Percentiles rank a stretch among this genome's conserved stretches.
phyloP scores from a whole-genome alignment of 2,113 vertebrate genomes.

The Hydrolagus affinis region DNA sequence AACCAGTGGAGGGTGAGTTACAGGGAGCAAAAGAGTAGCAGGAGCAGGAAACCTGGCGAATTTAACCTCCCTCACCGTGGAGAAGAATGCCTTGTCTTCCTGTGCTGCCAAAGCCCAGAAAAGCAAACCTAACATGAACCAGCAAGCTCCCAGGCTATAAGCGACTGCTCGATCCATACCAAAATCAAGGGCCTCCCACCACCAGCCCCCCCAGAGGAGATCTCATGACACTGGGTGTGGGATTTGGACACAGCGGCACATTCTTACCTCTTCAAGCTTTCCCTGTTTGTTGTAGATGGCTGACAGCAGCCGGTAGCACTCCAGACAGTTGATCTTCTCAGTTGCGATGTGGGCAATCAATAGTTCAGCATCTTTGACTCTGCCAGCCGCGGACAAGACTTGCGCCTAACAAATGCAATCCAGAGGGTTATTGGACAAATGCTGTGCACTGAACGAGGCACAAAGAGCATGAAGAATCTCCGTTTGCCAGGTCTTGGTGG shows the following conservation, averaged over 20 bases:
- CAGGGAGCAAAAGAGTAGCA: not conserved
- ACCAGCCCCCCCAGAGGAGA: not conserved
- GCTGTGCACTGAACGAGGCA: too few relatives aligned
- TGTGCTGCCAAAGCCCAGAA: not conserved
- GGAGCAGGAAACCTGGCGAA: not conserved
- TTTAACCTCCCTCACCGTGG: not conserved
- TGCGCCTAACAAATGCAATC: slow-evolving; percentile 63
- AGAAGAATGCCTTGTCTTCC: not conserved
- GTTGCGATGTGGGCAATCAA: slow-evolving; percentile 69
- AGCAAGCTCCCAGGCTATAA: too few relatives aligned
- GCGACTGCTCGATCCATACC: not conserved
- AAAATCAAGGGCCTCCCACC: not conserved
- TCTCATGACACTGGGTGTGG: not conserved
- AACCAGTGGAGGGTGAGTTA: not conserved
- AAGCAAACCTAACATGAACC: too few relatives aligned
- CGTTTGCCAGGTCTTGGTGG: too few relatives aligned
- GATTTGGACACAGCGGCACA: too few relatives aligned
- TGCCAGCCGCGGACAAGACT: slow-evolving; percentile 76
- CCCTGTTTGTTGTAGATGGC: slow-evolving; percentile 88
- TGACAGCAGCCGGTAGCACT: slow-evolving; percentile 86
- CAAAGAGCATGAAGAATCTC: too few relatives aligned
- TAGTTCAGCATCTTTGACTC: slow-evolving; percentile 67
- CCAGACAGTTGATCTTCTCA: slow-evolving; percentile 65
- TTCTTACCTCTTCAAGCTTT: slow-evolving; percentile 65
- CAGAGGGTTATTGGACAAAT: not conserved